Conservation (phyloP, 2,888 invertebrate genomes). For the Drosophila falleni region DNA sequence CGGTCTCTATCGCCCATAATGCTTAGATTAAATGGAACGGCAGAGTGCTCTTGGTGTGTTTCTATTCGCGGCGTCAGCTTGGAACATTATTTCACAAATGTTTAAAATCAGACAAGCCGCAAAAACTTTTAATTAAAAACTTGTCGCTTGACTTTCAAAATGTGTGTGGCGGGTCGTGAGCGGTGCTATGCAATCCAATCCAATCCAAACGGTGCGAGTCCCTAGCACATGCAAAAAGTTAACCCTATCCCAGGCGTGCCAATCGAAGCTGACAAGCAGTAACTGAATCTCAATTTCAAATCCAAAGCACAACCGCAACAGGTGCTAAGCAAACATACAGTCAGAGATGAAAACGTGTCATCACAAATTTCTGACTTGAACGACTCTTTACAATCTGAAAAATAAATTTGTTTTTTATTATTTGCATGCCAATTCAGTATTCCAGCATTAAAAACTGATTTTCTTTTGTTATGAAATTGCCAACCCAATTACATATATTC, state of each 20-base stretch:
- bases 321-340: slow-evolving; percentile 3
- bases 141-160: slow-evolving; percentile 61
- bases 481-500: slow-evolving; percentile 3
- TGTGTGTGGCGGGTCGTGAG: slow-evolving; percentile 4
- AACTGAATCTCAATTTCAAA: slow-evolving; percentile 26
- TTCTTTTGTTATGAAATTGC: not conserved
- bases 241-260: slow-evolving; percentile 24
- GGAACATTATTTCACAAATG: slow-evolving; percentile 71
- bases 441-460: not conserved
- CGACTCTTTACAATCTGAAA: not conserved
- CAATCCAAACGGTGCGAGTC: slow-evolving; percentile 3
- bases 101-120: slow-evolving; percentile 67
- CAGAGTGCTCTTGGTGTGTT: slow-evolving; percentile 1
- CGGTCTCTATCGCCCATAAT: slow-evolving; percentile 29
- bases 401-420: not conserved
- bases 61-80: slow-evolving; percentile 42
- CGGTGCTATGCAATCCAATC: slow-evolving; percentile 11
- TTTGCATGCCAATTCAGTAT: not conserved
- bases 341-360: slow-evolving; percentile 17
- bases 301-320: slow-evolving; percentile 28
- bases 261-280: slow-evolving; percentile 33
- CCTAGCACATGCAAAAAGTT: slow-evolving; percentile 6
- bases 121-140: slow-evolving; percentile 78
- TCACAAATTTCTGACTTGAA: not conserved
- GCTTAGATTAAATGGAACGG: slow-evolving; percentile 36